These are phyloP conservation scores for Caerostris extrusa DNA, from an alignment of 1,140 invertebrate genomes.

Conservation along the genomic window DNA sequence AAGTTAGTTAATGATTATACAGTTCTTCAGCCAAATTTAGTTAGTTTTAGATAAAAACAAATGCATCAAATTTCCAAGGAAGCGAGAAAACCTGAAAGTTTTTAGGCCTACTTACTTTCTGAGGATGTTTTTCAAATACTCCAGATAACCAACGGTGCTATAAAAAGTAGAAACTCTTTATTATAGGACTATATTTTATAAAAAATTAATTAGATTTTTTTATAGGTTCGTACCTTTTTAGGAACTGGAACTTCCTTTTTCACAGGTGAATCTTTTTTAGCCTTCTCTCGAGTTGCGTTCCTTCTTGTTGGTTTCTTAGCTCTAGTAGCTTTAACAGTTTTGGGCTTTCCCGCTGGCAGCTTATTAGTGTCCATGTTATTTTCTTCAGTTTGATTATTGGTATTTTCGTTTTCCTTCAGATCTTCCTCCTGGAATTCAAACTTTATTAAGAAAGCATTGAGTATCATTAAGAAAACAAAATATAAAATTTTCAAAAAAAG, in stretches of 20 bases:
- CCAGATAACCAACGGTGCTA: no score
- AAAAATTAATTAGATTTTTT: neutral
- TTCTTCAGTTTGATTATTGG: neutral
- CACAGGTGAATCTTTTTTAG: neutral
- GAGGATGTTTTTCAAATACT: no score
- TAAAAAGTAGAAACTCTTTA: neutral
- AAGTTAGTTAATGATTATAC: no score
- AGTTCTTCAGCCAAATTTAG: no score
- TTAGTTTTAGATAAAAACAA: no score
- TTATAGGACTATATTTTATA: neutral
- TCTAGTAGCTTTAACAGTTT: neutral
- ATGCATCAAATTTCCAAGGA: no score
- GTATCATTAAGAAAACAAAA: neutral
- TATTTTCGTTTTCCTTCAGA: neutral
- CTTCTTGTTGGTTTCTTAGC: conserved; percentile 20
- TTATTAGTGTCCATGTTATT: neutral
- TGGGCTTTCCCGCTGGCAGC: conserved; percentile 1
- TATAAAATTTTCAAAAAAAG: neutral
- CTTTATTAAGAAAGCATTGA: neutral
- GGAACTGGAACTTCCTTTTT: conserved; percentile 42
- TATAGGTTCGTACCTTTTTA: conserved; percentile 48
- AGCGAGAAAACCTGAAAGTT: no score
- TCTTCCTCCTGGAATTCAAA: neutral
- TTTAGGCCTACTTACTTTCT: no score
- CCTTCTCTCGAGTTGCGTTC: neutral